Evolutionary conservation across 2,888 invertebrate species (phyloP).

Genomic region (Drosophila dives): DNA sequence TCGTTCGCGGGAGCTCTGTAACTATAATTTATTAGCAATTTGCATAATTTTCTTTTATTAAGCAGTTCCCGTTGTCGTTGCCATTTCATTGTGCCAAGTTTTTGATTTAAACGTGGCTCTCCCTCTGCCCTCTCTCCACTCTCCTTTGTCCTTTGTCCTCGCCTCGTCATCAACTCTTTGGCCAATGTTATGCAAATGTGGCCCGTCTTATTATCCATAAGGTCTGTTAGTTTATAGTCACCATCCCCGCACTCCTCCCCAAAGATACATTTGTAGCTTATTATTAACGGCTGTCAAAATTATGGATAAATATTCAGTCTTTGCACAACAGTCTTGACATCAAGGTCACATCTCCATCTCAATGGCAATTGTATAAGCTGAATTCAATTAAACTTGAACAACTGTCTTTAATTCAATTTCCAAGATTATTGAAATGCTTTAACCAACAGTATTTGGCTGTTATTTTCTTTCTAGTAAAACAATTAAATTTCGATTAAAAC

Average conservation of each 20-base stretch:
- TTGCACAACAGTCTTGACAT: background rate
- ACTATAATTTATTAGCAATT: slow-evolving; percentile 81
- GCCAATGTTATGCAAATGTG: slow-evolving; percentile 76
- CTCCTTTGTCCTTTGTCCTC: background rate
- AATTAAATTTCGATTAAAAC: slow-evolving; percentile 74
- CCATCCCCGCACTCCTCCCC: background rate
- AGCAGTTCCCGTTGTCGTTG: slow-evolving; percentile 67
- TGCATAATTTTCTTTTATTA: slow-evolving; percentile 80
- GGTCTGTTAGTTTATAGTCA: slow-evolving; percentile 56
- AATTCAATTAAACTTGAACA: background rate
- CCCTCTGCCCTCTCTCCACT: slow-evolving; percentile 27
- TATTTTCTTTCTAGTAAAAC: slow-evolving; percentile 52
- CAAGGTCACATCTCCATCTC: slow-evolving; percentile 22
- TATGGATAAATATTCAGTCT: slow-evolving; percentile 37
- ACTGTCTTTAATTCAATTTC: slow-evolving; percentile 1
- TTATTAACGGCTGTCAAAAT: slow-evolving; percentile 57
- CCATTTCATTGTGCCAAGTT: slow-evolving; percentile 52
- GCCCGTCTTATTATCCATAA: slow-evolving; percentile 58
- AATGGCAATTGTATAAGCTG: slow-evolving; percentile 21
- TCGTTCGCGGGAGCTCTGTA: slow-evolving; percentile 63
- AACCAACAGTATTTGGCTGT: slow-evolving; percentile 2
- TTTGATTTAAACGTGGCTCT: slow-evolving; percentile 63
- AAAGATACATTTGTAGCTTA: slow-evolving; percentile 52
- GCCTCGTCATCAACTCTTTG: slow-evolving; percentile 63
- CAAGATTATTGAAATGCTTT: background rate